Evolutionary conservation across 2,888 invertebrate genomes (phyloP), one percentile per base, ranked within the genome.

Genomic region (Pterobdella sp.): DNA sequence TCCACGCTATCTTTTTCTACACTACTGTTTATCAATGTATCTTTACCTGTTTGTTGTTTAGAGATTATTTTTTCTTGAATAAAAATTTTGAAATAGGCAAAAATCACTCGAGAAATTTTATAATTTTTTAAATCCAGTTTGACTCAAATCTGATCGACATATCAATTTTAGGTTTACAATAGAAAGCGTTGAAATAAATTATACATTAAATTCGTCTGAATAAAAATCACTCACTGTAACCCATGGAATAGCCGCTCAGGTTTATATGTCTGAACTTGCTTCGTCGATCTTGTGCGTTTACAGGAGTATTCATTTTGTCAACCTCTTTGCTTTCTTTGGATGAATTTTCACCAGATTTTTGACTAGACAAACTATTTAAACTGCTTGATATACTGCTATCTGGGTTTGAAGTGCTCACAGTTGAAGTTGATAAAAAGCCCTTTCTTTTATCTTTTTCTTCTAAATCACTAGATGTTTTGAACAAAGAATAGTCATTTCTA

Each of bases 1-100:
- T 71, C 71, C 1, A 71, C 22, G n/a, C 71, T 71, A 34, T 71
- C 71, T 34, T 71, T 71, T 29, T 71, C 71, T 22, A 52, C 56
- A 31, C 71, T 71, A n/a, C 71, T 71, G 37, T 71, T 71, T 22
- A 71, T 52, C 18, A 71, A 36, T 2, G 71, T 71, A 29, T 71
- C 71, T 63, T 71, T 71, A 29, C 71, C 71, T 71, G 14, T 7
- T 3, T 7, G 4, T 14, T 14, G 10, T 18, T 49, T 18, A n/a
- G 14, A 18, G 18, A 49, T 49, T n/a, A 49, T 49, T 49, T 49
- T 49, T 49, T 49, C 14, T 49, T 49, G 52, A 18, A 18, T 49
- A 49, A 49, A 49, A 49, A 18, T 49, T 18, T 18, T 49, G 52
- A 14, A 49, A 36, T n/a, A 32, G 34, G 1, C 32, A 35, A 18